A percentile compares a stretch with the other conserved stretches of the same genome.
Evolutionary conservation across 2,888 invertebrate species (phyloP).

Genomic region (Stenchaetothrips biformis): DNA sequence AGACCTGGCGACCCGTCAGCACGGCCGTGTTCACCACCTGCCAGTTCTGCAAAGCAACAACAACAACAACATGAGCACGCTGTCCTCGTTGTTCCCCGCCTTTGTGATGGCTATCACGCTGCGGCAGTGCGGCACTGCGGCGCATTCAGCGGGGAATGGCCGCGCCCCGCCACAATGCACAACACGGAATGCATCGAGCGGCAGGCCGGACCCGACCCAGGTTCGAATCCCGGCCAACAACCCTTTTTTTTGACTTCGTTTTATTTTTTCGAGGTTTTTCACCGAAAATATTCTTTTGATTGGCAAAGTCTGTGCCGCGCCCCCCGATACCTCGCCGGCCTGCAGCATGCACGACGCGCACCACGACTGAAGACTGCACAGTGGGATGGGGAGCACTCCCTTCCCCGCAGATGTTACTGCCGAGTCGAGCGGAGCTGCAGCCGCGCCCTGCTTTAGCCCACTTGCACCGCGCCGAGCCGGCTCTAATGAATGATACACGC

Average conservation of each 20-base stretch:
- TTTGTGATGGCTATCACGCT: too few species aligned
- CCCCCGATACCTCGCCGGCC: too few species aligned
- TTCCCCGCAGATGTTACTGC: not conserved
- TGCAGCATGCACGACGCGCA: not conserved
- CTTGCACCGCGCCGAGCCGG: not conserved
- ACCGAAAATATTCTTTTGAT: too few species aligned
- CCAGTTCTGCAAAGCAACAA: conserved; percentile 67
- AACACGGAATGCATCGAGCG: too few species aligned
- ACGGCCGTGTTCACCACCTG: conserved; percentile 94
- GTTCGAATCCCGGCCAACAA: too few species aligned
- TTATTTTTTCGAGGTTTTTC: conserved; percentile 18
- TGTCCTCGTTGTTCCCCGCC: too few species aligned
- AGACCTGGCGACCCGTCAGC: conserved; percentile 87
- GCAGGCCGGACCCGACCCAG: too few species aligned
- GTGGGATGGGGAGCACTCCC: not conserved
- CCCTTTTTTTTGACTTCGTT: too few species aligned
- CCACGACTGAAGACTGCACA: not conserved
- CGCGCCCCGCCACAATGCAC: too few species aligned
- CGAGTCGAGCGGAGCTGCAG: not conserved
- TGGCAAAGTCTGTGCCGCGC: too few species aligned
- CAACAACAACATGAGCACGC: not conserved
- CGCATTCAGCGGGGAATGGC: too few species aligned
- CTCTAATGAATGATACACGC: not conserved
- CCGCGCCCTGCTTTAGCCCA: not conserved
- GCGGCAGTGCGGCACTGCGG: too few species aligned